Evolutionary conservation across 2,113 vertebrate genomes (phyloP).

Genomic region (Myrmophylax atrothorax): DNA sequence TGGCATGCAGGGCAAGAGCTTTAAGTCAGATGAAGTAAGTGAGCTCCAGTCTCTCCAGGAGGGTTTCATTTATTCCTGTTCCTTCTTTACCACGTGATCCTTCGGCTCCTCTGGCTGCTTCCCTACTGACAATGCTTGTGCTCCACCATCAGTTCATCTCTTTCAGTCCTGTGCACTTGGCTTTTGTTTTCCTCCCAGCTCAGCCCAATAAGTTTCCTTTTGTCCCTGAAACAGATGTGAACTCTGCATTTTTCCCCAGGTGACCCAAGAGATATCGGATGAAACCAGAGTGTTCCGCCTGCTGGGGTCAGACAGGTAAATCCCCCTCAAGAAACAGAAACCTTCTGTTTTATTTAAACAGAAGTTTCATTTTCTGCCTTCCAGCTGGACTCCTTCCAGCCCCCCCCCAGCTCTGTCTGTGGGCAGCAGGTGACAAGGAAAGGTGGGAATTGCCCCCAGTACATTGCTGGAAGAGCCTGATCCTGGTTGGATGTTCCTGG

Average conservation of each 20-base stretch:
- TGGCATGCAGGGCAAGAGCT: slow-evolving; percentile 98
- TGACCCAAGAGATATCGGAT: slow-evolving; percentile 98
- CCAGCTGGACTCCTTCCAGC: neutral
- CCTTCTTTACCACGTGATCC: neutral
- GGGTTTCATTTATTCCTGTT: neutral
- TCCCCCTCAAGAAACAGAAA: neutral
- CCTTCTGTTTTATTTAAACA: neutral
- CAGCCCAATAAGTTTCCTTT: neutral
- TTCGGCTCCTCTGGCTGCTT: neutral
- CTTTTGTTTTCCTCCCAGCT: neutral
- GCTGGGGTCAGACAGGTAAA: slow-evolving; percentile 95
- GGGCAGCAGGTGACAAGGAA: neutral
- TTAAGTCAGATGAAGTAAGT: slow-evolving; percentile 95
- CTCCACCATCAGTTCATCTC: neutral
- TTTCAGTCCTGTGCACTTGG: neutral
- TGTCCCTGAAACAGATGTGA: neutral
- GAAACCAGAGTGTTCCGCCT: slow-evolving; percentile 94
- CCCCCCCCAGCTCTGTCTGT: neutral
- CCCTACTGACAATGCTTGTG: neutral
- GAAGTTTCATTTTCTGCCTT: neutral
- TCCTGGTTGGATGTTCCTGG: neutral
- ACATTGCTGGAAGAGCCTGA: neutral
- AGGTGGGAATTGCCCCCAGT: neutral
- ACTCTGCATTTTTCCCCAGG: slow-evolving; percentile 74
- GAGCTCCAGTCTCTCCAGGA: neutral